phyloP scores from a whole-genome alignment of 2,113 vertebrate species.

The Microtus oregoni region DNA sequence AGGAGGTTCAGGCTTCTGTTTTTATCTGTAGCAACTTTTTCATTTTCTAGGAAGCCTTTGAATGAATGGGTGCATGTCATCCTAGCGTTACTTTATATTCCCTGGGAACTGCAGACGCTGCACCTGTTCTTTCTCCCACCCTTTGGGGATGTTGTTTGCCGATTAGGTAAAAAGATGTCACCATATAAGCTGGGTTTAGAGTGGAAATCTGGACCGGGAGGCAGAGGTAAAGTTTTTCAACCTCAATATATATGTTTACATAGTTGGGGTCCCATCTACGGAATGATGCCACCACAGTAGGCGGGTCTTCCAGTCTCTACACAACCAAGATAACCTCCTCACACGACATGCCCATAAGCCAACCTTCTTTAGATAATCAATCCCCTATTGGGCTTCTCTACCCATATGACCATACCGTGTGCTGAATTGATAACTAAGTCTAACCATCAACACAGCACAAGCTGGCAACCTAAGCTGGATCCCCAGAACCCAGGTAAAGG shows the following conservation, averaged over 20 bases:
- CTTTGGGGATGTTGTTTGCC: neutral
- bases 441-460: neutral
- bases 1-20: neutral
- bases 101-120: neutral
- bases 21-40: neutral
- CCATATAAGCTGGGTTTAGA: neutral
- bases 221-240: too few relatives aligned
- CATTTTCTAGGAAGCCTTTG: neutral
- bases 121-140: neutral
- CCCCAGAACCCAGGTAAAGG: neutral
- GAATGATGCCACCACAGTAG: neutral
- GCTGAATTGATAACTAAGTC: neutral
- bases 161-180: neutral
- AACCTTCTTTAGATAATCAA: neutral
- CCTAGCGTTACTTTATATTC: neutral
- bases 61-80: rapidly evolving
- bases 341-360: neutral
- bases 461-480: neutral
- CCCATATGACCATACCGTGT: neutral
- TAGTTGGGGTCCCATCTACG: neutral
- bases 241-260: too few relatives aligned
- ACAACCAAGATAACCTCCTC: neutral
- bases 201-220: neutral
- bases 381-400: neutral
- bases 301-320: neutral